Evolutionary conservation across 2,113 vertebrate genomes (phyloP), one percentile per base, ranked within the genome.

Genomic region (Hippocampus abdominalis): DNA sequence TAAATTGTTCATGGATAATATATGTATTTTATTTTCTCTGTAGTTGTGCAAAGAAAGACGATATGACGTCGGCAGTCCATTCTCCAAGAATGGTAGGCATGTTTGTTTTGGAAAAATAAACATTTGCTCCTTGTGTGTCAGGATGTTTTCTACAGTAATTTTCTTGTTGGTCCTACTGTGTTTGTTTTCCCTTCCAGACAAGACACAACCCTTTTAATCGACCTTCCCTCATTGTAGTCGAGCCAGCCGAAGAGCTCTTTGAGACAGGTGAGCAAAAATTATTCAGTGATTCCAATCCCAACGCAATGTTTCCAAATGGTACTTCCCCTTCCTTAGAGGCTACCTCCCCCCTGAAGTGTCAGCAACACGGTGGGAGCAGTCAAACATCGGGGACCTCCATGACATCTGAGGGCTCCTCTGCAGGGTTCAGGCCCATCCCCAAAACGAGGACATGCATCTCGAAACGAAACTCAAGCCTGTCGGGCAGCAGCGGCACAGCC

Each of bases 201-300:
- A 95, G 95, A 76, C 93, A 91, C 87, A 99, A 98, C 83, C 96
- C 97, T 2, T 98, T 99, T 85, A 94, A 98, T 87, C 88, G 75
- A 10, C 83, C 88, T 0, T 85, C 54, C 51, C 54, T 81, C 15
- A 75, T 85, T 77, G 81, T 72, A 71, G 90, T 70, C 67, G 92
- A 94, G 66, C 66, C 75, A 64, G 51, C 85, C 70, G 86, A 88
- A 71, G 71, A 78, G 16, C 61, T 66, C 25, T 69, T 9, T 76
- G 79, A 91, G 69, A 84, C 83, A 72, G 94, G 93, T 96, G 88
- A 7, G 61, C 44, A 42, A 39, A 68, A 39, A 51, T 51, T 8
- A 16, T 29, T 46, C 63, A 18, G 23, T 10, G 10, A 8, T 27
- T 27, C 16, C 15, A 8, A 64, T 18, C 13, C 13, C 13, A 25